These are phyloP conservation scores for Geophilus truncorum DNA, from an alignment of 2,888 invertebrate genomes.

Conservation along the genomic window DNA sequence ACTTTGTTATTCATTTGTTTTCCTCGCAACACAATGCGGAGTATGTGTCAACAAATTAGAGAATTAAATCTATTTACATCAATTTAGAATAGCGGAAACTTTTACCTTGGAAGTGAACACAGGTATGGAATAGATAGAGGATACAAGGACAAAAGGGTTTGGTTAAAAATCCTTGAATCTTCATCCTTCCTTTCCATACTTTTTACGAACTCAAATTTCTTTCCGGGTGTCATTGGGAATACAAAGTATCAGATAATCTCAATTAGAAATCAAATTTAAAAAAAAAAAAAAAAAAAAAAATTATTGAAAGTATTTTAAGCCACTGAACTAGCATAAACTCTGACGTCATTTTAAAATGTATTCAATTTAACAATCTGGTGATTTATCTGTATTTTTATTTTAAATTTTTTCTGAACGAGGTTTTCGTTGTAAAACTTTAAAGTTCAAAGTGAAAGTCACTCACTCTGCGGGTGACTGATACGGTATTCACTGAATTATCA, in stretches of 20 bases:
- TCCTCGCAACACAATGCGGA: no score
- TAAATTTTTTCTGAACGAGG: no score
- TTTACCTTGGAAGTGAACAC: not conserved
- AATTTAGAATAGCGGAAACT: not conserved
- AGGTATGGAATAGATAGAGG: not conserved
- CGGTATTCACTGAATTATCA: not conserved
- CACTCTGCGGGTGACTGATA: not conserved
- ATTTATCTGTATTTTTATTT: no score
- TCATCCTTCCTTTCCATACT: not conserved
- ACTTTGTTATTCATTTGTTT: no score
- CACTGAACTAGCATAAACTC: no score
- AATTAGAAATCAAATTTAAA: no score
- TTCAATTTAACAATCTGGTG: no score
- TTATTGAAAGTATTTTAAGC: no score
- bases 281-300: no score
- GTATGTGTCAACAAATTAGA: not conserved
- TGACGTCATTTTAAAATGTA: no score
- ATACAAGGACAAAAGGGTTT: not conserved
- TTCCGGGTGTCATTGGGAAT: not conserved
- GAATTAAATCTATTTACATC: not conserved
- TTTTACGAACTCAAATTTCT: not conserved
- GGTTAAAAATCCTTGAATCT: not conserved
- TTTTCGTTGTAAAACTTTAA: no score
- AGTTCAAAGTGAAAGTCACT: not conserved
- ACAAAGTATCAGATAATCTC: no score